Evolutionary conservation across 2,113 vertebrate genomes (phyloP).

Genomic region (Cephalopterus ornatus): DNA sequence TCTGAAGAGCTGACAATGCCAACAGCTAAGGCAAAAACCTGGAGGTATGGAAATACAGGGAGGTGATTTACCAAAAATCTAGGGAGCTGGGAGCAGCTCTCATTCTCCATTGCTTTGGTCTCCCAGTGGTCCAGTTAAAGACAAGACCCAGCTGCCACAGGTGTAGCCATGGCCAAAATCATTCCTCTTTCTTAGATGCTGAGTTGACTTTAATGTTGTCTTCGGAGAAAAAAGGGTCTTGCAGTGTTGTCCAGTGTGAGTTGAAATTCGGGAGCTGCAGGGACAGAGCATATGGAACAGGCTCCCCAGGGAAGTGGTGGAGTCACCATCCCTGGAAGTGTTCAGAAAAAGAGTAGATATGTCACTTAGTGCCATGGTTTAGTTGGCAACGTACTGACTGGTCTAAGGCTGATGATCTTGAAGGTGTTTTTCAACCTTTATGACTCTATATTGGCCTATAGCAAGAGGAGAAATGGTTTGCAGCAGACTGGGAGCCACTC

Average conservation of each 20-base stretch:
- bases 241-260: accelerated
- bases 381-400: not conserved
- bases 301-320: not conserved
- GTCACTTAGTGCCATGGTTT: not conserved
- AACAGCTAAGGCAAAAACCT: not conserved
- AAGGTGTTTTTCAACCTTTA: not conserved
- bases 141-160: not conserved
- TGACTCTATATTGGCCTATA: not conserved
- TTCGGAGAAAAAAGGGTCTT: not conserved
- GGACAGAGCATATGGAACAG: not conserved
- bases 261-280: not conserved
- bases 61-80: not conserved
- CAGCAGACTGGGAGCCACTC: not conserved
- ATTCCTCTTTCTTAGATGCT: not conserved
- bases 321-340: not conserved
- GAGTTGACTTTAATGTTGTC: not conserved
- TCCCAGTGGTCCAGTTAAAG: not conserved
- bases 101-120: not conserved
- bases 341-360: not conserved
- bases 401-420: not conserved
- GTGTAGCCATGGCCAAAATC: not conserved
- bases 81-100: not conserved
- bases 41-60: not conserved
- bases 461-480: not conserved
- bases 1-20: not conserved